Conservation (phyloP, 2,797 vertebrate genomes). For the Rhinogobio ventralis region DNA sequence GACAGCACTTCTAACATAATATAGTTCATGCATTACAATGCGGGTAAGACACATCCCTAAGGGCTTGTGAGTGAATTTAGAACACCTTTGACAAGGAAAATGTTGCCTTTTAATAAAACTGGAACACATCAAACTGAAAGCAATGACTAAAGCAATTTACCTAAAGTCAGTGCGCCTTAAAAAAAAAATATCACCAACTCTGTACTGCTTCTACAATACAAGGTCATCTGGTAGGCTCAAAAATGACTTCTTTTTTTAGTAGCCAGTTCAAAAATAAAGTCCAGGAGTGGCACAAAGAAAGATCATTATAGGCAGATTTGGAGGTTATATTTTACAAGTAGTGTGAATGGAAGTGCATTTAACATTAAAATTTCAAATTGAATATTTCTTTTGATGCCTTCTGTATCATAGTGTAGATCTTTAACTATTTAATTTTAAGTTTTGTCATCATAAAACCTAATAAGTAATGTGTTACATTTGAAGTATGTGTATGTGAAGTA, state of each 20-base stretch:
- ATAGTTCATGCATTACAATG: conserved; percentile 24
- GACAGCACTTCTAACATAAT: conserved; percentile 34
- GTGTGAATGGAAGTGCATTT: neutral
- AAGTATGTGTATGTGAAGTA: neutral
- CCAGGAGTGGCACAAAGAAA: neutral
- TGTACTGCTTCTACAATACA: neutral
- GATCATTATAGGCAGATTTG: neutral
- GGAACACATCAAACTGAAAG: conserved; percentile 32
- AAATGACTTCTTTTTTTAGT: neutral
- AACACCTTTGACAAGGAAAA: conserved; percentile 15
- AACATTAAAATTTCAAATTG: neutral
- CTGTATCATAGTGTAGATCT: neutral
- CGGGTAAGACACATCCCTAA: conserved; percentile 16
- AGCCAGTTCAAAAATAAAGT: neutral
- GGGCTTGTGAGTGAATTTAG: conserved; percentile 21
- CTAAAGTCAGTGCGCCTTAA: neutral
- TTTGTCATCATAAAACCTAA: neutral
- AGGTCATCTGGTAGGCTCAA: neutral
- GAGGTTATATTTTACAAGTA: neutral
- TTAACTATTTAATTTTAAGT: neutral
- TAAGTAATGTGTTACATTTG: neutral
- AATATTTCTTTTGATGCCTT: neutral
- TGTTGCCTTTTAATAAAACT: conserved; percentile 25
- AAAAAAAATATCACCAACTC: conserved; percentile 36
- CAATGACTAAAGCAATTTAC: conserved; percentile 18